A percentile compares a stretch with the other conserved stretches of the same genome.
phyloP scores from a whole-genome alignment of 2,888 invertebrate species.

The Sipha maydis region DNA sequence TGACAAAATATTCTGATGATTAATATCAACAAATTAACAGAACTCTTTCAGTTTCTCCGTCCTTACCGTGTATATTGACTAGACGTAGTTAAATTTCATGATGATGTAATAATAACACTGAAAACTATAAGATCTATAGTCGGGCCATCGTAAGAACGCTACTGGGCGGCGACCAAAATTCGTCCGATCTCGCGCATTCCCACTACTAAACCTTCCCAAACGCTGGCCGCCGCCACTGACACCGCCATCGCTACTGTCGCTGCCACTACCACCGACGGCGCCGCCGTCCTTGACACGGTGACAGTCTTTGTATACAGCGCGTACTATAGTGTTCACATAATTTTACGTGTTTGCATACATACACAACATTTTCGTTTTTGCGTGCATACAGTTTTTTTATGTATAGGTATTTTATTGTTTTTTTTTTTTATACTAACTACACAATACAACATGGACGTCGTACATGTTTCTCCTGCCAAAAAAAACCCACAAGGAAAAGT shows the following conservation, averaged over 20 bases:
- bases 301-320: conserved; percentile 13
- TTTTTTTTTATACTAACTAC: not conserved
- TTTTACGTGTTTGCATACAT: conserved; percentile 4
- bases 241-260: too few relatives aligned
- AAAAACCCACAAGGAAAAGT: too few relatives aligned
- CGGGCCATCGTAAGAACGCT: too few relatives aligned
- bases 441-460: conserved; percentile 1
- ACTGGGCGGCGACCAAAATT: too few relatives aligned
- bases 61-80: too few relatives aligned
- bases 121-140: too few relatives aligned
- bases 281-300: not conserved
- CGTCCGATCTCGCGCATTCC: conserved; percentile 41
- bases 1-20: too few relatives aligned
- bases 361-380: not conserved
- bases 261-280: not conserved
- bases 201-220: not conserved
- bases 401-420: conserved; percentile 8
- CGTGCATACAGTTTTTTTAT: not conserved
- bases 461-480: not conserved
- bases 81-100: too few relatives aligned
- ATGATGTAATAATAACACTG: too few relatives aligned
- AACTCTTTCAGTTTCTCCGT: too few relatives aligned
- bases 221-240: not conserved
- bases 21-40: too few relatives aligned
- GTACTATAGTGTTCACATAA: not conserved